phyloP scores from a whole-genome alignment of 2,113 vertebrate species.

The Rhynchomys soricoides region DNA sequence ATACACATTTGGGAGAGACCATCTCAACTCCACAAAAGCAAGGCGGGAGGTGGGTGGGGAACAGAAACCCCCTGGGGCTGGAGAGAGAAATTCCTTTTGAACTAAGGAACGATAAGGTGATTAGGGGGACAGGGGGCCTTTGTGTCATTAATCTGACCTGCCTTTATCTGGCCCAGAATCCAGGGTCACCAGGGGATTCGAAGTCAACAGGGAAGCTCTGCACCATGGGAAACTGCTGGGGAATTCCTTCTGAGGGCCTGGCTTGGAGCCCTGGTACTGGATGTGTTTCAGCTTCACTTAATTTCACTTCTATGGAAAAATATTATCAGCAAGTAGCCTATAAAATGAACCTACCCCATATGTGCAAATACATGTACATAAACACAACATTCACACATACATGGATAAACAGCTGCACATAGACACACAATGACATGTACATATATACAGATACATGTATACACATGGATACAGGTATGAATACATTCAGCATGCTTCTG shows the following conservation, averaged over 20 bases:
- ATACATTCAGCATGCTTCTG: background rate
- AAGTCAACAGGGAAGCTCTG: background rate
- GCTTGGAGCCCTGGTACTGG: background rate
- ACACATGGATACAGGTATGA: background rate
- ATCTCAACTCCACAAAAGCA: background rate
- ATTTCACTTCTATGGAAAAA: background rate
- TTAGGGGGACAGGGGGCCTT: background rate
- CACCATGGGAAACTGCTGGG: background rate
- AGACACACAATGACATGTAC: background rate
- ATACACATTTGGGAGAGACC: background rate
- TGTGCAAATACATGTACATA: background rate
- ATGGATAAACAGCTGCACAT: rapidly evolving
- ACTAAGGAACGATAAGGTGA: constrained; percentile 33
- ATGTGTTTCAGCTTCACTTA: rapidly evolving
- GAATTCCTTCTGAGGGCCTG: rapidly evolving
- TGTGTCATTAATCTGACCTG: background rate
- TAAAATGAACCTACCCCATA: background rate
- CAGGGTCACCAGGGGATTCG: constrained; percentile 16
- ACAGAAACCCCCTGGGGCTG: background rate
- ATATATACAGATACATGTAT: background rate
- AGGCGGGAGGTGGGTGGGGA: background rate
- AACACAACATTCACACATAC: background rate
- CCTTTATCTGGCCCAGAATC: background rate
- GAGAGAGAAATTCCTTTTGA: constrained; percentile 39
- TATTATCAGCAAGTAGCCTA: rapidly evolving